Conservation (phyloP, 1,140 invertebrate genomes). For the Intoshia linei region DNA sequence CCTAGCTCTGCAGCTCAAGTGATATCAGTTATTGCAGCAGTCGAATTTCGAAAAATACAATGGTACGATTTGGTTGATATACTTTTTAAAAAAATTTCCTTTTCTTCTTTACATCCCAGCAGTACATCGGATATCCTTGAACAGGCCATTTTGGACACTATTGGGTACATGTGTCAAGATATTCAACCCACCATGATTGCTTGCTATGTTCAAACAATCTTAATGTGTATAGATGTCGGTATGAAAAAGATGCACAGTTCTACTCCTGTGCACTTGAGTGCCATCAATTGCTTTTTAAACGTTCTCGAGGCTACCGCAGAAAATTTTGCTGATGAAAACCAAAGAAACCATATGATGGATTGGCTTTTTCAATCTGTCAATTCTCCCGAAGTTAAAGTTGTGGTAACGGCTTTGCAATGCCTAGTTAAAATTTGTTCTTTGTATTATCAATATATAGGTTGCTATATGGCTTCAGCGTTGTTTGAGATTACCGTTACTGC, state of each 20-base stretch:
- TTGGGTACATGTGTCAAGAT: slow-evolving; percentile 52
- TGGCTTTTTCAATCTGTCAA: slow-evolving; percentile 54
- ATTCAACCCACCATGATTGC: no score
- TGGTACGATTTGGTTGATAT: slow-evolving; percentile 47
- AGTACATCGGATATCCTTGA: slow-evolving; percentile 70
- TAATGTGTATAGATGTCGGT: no score
- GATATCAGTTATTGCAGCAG: slow-evolving; percentile 79
- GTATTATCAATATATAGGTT: slow-evolving; percentile 95
- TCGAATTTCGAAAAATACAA: slow-evolving; percentile 44
- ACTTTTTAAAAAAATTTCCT: slow-evolving; percentile 55
- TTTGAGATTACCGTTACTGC: slow-evolving; percentile 93
- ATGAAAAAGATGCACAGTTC: no score
- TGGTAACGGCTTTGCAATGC: slow-evolving; percentile 78
- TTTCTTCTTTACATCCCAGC: no score
- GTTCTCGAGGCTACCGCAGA: no score
- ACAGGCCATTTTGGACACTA: slow-evolving; percentile 73
- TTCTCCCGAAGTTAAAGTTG: slow-evolving; percentile 36
- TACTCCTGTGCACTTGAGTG: no score
- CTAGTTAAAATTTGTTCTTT: slow-evolving; percentile 91
- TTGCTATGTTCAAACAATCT: no score
- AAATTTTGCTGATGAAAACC: slow-evolving; percentile 27
- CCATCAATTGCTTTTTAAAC: slow-evolving; percentile 1
- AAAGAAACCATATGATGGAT: slow-evolving; percentile 97
- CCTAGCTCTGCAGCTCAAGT: slow-evolving; percentile 85
- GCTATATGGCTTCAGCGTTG: slow-evolving; percentile 83